Percentiles rank a stretch among this genome's conserved stretches.
Evolutionary conservation across 1,140 invertebrate genomes (phyloP).

Genomic region (Bombus cullumanus): DNA sequence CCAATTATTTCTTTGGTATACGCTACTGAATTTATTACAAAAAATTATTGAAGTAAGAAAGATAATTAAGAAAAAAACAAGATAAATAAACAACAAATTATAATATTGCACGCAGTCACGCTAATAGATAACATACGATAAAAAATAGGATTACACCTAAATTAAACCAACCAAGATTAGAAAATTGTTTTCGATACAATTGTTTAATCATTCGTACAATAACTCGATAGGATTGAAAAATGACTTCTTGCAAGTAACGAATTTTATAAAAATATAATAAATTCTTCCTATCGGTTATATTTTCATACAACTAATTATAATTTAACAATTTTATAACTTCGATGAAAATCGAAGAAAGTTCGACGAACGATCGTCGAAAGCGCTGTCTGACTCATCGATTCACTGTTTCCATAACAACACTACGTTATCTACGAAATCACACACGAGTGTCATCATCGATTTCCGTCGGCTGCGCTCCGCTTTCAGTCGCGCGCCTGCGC

Average conservation of each 20-base stretch:
- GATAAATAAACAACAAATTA: not conserved
- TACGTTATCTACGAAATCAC: not conserved
- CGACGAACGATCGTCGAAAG: not conserved
- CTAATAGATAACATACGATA: no score
- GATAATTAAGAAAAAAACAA: not conserved
- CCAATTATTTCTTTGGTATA: not conserved
- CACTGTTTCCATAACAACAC: not conserved
- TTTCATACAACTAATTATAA: no score
- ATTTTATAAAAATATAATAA: not conserved
- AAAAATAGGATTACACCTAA: no score
- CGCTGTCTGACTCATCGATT: not conserved
- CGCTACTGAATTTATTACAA: not conserved
- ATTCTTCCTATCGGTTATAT: not conserved
- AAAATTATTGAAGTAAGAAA: not conserved
- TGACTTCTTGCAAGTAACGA: no score
- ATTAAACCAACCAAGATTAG: no score
- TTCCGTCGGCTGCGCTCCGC: conserved; percentile 11
- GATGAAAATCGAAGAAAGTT: not conserved
- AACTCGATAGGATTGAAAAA: no score
- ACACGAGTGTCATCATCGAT: conserved; percentile 30
- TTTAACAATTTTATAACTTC: no score
- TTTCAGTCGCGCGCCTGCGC: not conserved
- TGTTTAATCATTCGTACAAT: not conserved
- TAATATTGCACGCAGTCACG: not conserved
- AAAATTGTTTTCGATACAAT: no score